Percentiles rank a stretch among this genome's conserved stretches.
phyloP scores from a whole-genome alignment of 2,113 vertebrate genomes.

The Vidua macroura region DNA sequence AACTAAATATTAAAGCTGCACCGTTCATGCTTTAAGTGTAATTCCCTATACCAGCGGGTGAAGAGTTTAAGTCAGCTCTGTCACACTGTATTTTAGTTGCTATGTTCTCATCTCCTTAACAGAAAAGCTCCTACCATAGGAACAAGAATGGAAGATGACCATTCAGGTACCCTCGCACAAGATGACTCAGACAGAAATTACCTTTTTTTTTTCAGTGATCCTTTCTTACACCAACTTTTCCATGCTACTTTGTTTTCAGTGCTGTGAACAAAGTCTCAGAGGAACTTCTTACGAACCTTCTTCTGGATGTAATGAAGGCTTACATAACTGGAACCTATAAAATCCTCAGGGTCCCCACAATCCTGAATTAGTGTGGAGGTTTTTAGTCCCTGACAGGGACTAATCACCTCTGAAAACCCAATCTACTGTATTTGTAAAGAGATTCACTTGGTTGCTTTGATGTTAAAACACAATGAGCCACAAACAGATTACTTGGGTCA shows the following conservation, averaged over 20 bases:
- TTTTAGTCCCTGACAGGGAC: background rate
- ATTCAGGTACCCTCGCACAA: background rate
- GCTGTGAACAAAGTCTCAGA: background rate
- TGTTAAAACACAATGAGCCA: background rate
- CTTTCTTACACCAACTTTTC: background rate
- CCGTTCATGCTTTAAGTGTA: rapidly evolving
- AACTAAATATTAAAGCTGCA: background rate
- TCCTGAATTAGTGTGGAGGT: background rate
- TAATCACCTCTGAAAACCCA: background rate
- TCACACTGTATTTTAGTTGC: background rate
- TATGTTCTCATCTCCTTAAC: background rate
- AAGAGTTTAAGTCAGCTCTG: background rate
- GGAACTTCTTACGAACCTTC: background rate
- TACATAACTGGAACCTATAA: background rate
- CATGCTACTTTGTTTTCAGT: background rate
- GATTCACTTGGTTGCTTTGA: background rate
- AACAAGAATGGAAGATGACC: background rate
- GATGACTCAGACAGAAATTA: background rate
- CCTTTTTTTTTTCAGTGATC: background rate
- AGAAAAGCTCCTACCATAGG: background rate
- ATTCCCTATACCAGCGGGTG: rapidly evolving
- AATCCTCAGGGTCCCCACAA: background rate
- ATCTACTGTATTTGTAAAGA: background rate
- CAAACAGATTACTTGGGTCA: background rate
- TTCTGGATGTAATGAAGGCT: background rate